Evolutionary conservation across 1,140 invertebrate genomes (phyloP), one percentile per base, ranked within the genome.

Genomic region (Chelonus insularis): DNA sequence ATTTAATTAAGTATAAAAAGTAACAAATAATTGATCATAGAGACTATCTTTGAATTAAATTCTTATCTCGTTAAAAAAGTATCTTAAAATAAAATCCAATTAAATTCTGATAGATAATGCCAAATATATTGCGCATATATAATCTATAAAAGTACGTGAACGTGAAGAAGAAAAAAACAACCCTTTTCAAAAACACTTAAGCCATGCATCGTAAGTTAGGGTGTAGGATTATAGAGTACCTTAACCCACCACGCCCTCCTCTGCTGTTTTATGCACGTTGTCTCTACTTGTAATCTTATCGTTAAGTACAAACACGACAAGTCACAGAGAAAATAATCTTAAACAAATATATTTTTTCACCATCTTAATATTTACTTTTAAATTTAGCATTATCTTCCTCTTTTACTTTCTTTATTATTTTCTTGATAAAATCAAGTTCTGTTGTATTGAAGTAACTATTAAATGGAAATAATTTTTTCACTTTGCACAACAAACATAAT

Each of bases 221-320:
- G 56, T 59, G n/a, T n/a, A n/a, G 50, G 54, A 63, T 59, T 63
- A 48, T 54, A 59, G 62, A 59, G 56, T 59, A 43, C 50, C 37
- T 47, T 54, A 59, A 59, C 25, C 37, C 51, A 63, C 62, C 62
- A 63, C 62, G 56, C 56, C 62, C 62, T 63, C 56, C 14, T 43
- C 8, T 43, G 18, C 12, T 43, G 18, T 43, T 43, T 14, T 14
- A 43, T 29, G 25, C 25, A 29, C 37, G 9, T 39, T 39, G 9
- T 39, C 37, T 51, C 21, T 25, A 36, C 39, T 56, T 56, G 23
- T 41, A 12, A 37, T 41, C 21, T 52, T 32, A 52, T 52, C 12
- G 14, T 52, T 14, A 52, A 43, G 41, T 43, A 43, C 41, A 43
- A 43, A 43, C 41, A 43, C 14, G 18, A 16, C 12, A 43, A 43